phyloP scores from a whole-genome alignment of 1,140 invertebrate species.

The Cotesia vestalis region DNA sequence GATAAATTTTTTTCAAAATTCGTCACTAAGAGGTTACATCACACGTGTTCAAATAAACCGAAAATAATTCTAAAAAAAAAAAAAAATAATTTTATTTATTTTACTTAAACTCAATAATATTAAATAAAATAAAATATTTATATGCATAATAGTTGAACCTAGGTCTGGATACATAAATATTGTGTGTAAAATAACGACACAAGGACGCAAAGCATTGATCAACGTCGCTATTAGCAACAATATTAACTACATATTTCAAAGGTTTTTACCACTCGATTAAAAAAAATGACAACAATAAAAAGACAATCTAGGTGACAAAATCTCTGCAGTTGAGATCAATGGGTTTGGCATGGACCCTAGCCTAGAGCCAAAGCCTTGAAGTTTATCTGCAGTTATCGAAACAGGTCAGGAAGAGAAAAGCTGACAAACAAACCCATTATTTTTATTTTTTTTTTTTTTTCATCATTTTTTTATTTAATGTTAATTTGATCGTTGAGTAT shows the following conservation, averaged over 20 bases:
- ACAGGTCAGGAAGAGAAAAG: neutral
- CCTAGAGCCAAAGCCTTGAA: neutral
- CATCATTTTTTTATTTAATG: neutral
- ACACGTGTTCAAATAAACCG: no score
- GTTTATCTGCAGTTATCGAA: neutral
- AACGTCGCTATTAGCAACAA: conserved; percentile 40
- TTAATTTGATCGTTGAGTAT: no score
- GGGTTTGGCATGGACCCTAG: neutral
- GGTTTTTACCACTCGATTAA: neutral
- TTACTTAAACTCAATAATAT: no score
- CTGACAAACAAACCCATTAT: no score
- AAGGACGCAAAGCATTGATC: conserved; percentile 52
- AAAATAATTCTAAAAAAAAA: no score
- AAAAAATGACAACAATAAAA: neutral
- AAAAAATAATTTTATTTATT: no score
- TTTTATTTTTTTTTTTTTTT: neutral
- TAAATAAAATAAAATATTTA: no score
- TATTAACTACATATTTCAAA: neutral
- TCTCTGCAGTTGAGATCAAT: neutral
- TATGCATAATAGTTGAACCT: no score
- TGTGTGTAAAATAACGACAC: conserved; percentile 6
- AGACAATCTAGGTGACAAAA: neutral
- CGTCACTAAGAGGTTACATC: no score
- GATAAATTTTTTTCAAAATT: no score
- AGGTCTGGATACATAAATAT: conserved; percentile 16